These are phyloP conservation scores for Agelas oroides DNA, from an alignment of 37 sponge, comb jelly and placozoan species.

Conservation along the genomic window DNA sequence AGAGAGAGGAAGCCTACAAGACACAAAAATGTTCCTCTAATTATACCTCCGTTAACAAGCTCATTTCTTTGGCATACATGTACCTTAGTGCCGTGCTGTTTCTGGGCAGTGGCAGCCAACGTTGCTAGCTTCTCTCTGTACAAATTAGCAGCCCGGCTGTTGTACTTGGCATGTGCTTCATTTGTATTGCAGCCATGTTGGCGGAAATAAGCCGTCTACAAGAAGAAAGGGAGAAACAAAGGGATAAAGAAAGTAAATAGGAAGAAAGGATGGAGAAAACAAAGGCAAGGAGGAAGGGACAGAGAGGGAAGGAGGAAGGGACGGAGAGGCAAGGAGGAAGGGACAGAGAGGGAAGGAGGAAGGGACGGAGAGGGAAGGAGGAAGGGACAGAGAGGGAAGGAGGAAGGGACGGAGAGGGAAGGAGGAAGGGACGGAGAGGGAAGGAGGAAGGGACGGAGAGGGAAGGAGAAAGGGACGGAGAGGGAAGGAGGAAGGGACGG, in stretches of 20 bases:
- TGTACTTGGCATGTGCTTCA: constrained; percentile 92
- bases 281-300: no score
- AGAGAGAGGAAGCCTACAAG: no score
- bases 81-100: constrained; percentile 80
- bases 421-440: no score
- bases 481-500: not conserved
- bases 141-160: constrained; percentile 94
- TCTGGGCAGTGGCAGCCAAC: constrained; percentile 80
- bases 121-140: constrained; percentile 90
- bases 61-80: no score
- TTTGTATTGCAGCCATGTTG: constrained; percentile 91
- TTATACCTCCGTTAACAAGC: no score
- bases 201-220: constrained; percentile 83
- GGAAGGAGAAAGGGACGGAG: no score
- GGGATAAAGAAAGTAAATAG: not conserved
- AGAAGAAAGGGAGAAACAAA: not conserved
- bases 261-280: not conserved
- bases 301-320: not conserved
- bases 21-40: no score
- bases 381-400: no score
- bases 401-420: no score
- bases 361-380: no score
- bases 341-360: not conserved
- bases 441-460: no score
- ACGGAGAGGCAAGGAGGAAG: not conserved